Conservation (phyloP, 2,113 vertebrate species). For the Saiga tatarica region DNA sequence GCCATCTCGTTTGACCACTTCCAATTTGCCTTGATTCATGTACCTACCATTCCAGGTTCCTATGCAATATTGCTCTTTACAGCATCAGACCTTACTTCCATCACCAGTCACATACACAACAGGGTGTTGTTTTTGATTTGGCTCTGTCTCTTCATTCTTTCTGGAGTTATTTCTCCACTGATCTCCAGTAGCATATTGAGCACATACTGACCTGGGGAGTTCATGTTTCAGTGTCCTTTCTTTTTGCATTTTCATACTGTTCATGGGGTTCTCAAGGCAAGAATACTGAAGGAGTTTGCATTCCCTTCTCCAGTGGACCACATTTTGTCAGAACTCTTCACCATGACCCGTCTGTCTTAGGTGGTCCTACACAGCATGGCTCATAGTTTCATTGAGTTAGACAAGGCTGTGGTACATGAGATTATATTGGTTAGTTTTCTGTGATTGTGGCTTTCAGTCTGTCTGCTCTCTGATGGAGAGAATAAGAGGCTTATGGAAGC, state of each 20-base stretch:
- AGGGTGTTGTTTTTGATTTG: background rate
- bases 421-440: background rate
- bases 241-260: background rate
- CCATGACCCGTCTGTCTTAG: accelerated
- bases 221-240: no score
- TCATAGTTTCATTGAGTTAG: background rate
- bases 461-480: background rate
- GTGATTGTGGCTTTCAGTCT: background rate
- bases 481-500: background rate
- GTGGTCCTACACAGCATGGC: background rate
- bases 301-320: background rate
- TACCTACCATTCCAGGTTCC: background rate
- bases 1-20: background rate
- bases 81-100: background rate
- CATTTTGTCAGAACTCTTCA: background rate
- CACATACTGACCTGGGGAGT: no score
- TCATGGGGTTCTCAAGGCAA: background rate
- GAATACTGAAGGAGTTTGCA: background rate
- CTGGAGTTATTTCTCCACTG: background rate
- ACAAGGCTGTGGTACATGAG: background rate
- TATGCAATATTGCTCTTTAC: background rate
- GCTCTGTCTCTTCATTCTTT: background rate
- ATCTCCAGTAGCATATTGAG: background rate
- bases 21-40: background rate
- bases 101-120: background rate